Base-by-base conservation (phyloP, 2,113 vertebrate species). In the Amblyopsis rosae region DNA sequence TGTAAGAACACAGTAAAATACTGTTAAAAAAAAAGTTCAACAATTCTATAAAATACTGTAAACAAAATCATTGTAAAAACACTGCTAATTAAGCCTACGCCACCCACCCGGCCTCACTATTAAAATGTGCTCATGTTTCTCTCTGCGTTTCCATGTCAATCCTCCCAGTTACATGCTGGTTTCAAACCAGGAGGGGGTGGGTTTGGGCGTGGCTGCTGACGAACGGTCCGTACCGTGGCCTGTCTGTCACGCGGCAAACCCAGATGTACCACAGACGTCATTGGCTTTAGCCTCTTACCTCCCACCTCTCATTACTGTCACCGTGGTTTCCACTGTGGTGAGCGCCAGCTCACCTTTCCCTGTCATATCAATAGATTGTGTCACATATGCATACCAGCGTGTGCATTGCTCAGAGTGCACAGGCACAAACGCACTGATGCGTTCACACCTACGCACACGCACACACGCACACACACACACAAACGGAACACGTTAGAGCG, bases 191-290 rank as follows among this genome's bases (percentile, higher is more conserved):
- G 53, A 79, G 41, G 57, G 4, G 33, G 45, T 47, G 63, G 51
- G 76, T 48, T 67, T 76, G 81, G 60, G 63, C 59, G 67, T 26
- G 68, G 51, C 56, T 41, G 46, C 80, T 62, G 65, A 83, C 76
- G 83, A 68, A 71, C 69, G 81, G 76, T 73, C 64, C 65, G 73
- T 82, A 83, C 62, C 78, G 69, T 70, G 64, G 61, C 69, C 72
- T 70, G 75, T 64, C 71, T 79, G 58, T 62, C 32, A n/a, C 56
- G 65, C 79, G 68, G 69, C 62, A 76, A 72, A 11, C 9, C 0
- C 17, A 19, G n/a, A n/a, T 26, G n/a, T 19, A 26, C 55, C 17
- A 19, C 17, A 6, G 26, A 26, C 26, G 26, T 26, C 26, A 26
- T 26, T 26, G 26, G 26, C 26, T 26, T 1, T 26, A 26, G 26